These are phyloP conservation scores for Drosophila anceps DNA, from an alignment of 2,888 invertebrate genomes.

Conservation along the genomic window DNA sequence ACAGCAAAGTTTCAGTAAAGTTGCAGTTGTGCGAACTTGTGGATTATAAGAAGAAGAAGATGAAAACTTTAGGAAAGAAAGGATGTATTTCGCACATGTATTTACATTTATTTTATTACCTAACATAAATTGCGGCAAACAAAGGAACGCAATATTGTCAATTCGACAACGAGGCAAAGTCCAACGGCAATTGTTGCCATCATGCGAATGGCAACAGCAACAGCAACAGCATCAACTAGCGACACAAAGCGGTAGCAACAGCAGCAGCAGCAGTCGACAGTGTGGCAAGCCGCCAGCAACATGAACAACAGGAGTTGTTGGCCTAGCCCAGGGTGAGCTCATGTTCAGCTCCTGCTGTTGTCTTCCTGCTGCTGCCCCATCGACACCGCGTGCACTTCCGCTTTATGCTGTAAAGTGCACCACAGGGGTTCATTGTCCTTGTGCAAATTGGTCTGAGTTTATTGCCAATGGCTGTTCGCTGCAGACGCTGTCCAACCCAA, in stretches of 20 bases:
- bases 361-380: conserved; percentile 4
- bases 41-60: background rate
- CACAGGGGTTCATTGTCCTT: conserved; percentile 81
- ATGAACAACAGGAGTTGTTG: conserved; percentile 31
- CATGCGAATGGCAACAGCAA: conserved; percentile 30
- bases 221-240: conserved; percentile 26
- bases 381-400: conserved; percentile 48
- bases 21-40: background rate
- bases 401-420: conserved; percentile 71
- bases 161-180: conserved; percentile 50
- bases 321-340: conserved; percentile 25
- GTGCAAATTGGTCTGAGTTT: conserved; percentile 79
- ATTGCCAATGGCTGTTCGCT: conserved; percentile 68
- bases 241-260: conserved; percentile 22
- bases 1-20: background rate
- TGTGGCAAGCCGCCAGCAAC: conserved; percentile 70
- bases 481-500: conserved; percentile 57
- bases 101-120: conserved; percentile 72
- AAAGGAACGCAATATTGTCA: conserved; percentile 67
- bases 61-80: background rate
- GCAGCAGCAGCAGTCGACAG: conserved; percentile 31
- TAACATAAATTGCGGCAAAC: conserved; percentile 69
- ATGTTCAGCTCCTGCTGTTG: conserved; percentile 26
- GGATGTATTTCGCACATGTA: conserved; percentile 26
- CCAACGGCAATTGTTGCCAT: conserved; percentile 68